phyloP scores from a whole-genome alignment of 2,797 vertebrate species.

The Syndactyla subalaris region DNA sequence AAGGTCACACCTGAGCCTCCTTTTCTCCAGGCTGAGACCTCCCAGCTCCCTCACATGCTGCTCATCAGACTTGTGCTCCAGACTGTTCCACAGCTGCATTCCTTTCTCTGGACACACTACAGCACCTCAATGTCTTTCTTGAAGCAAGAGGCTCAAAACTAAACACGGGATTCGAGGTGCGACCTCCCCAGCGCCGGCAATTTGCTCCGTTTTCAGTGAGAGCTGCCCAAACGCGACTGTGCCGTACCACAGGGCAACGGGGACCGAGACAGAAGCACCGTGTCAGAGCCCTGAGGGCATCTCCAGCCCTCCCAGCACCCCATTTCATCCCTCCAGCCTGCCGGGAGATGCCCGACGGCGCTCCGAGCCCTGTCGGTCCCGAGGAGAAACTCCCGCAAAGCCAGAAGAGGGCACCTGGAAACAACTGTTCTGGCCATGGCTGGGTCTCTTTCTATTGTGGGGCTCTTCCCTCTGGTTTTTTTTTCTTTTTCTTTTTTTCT shows the following conservation, averaged over 20 bases:
- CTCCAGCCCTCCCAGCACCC: not conserved
- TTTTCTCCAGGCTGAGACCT: not conserved
- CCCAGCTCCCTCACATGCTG: not conserved
- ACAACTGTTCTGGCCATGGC: not conserved
- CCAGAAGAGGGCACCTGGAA: slow-evolving; percentile 58
- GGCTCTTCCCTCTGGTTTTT: not conserved
- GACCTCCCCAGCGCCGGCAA: not conserved
- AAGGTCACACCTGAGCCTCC: not conserved
- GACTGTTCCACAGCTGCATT: too few relatives aligned
- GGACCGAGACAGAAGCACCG: not conserved
- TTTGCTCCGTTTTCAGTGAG: not conserved
- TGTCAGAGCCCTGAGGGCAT: not conserved
- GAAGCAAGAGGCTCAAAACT: not conserved
- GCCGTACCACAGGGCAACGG: not conserved
- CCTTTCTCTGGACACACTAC: not conserved
- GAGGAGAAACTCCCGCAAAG: not conserved
- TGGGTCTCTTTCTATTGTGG: not conserved
- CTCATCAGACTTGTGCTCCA: not conserved
- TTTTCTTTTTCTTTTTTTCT: not conserved
- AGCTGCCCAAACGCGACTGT: not conserved
- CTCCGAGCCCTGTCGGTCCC: not conserved
- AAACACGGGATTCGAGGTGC: not conserved
- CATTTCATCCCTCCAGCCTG: not conserved
- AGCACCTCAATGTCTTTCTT: not conserved
- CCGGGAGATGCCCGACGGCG: not conserved